These are phyloP conservation scores for Eciton burchellii DNA, from an alignment of 1,140 invertebrate genomes.

Conservation along the genomic window DNA sequence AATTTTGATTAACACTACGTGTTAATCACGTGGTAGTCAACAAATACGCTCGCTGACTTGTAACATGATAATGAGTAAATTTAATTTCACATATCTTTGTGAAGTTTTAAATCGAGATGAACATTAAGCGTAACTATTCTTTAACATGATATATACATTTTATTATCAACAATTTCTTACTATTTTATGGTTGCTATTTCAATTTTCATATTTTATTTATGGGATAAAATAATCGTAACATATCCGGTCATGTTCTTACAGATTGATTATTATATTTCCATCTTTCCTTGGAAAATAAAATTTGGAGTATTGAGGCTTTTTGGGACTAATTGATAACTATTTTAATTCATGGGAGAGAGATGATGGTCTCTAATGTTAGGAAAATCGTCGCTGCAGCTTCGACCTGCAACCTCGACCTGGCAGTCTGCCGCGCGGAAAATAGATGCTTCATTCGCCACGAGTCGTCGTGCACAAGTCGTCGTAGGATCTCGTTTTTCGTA, in stretches of 20 bases:
- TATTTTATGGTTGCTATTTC: background rate
- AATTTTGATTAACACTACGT: background rate
- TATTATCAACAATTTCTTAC: background rate
- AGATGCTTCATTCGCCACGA: slow-evolving; percentile 56
- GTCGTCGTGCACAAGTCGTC: slow-evolving; percentile 8
- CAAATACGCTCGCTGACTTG: background rate
- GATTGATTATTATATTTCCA: background rate
- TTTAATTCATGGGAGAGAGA: background rate
- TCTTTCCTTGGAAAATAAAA: background rate
- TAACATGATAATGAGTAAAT: background rate
- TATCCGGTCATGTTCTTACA: background rate
- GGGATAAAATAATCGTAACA: too few species aligned
- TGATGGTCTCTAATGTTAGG: slow-evolving; percentile 40
- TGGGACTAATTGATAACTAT: slow-evolving; percentile 19
- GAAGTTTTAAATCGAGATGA: background rate
- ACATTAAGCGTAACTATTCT: background rate
- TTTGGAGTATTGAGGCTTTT: background rate
- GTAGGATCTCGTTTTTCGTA: slow-evolving; percentile 19
- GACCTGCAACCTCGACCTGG: slow-evolving; percentile 34
- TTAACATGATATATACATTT: background rate
- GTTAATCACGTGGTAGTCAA: background rate
- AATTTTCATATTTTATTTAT: too few species aligned
- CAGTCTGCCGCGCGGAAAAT: slow-evolving; percentile 36
- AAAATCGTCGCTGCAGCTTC: slow-evolving; percentile 25
- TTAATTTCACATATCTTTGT: background rate